Percentiles rank a stretch among this genome's conserved stretches.
phyloP scores from a whole-genome alignment of 2,888 invertebrate species.

The Campoplex nolae region DNA sequence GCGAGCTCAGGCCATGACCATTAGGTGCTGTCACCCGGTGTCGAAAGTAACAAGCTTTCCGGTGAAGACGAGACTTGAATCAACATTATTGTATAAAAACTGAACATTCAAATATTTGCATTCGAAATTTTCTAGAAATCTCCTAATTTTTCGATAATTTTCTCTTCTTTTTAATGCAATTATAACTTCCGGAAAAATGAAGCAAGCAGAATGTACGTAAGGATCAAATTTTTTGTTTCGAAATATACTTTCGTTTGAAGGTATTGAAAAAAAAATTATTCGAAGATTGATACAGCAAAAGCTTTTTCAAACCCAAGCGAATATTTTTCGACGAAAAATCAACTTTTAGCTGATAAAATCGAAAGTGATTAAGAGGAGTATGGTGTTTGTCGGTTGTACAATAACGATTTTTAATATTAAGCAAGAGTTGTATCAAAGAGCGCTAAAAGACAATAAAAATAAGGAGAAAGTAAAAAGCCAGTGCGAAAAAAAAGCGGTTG shows the following conservation, averaged over 20 bases:
- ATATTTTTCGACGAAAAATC: neutral
- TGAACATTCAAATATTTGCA: too few relatives aligned
- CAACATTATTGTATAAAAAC: too few relatives aligned
- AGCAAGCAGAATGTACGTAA: neutral
- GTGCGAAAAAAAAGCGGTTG: neutral
- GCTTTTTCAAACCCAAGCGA: neutral
- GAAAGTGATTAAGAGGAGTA: neutral
- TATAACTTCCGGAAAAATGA: neutral
- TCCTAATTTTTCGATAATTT: neutral
- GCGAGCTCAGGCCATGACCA: too few relatives aligned
- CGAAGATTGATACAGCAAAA: neutral
- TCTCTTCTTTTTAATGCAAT: neutral
- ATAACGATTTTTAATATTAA: neutral
- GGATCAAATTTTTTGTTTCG: neutral
- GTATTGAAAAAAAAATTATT: neutral
- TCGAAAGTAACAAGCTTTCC: too few relatives aligned
- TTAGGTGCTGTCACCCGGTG: too few relatives aligned
- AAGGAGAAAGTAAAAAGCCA: neutral
- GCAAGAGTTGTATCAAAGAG: neutral
- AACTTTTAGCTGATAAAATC: neutral
- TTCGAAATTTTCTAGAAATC: neutral
- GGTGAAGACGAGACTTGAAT: too few relatives aligned
- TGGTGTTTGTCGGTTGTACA: neutral
- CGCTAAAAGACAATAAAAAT: neutral
- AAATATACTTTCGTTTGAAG: neutral